These are phyloP conservation scores for Therioaphis trifolii DNA, from an alignment of 2,888 invertebrate genomes.

Conservation along the genomic window DNA sequence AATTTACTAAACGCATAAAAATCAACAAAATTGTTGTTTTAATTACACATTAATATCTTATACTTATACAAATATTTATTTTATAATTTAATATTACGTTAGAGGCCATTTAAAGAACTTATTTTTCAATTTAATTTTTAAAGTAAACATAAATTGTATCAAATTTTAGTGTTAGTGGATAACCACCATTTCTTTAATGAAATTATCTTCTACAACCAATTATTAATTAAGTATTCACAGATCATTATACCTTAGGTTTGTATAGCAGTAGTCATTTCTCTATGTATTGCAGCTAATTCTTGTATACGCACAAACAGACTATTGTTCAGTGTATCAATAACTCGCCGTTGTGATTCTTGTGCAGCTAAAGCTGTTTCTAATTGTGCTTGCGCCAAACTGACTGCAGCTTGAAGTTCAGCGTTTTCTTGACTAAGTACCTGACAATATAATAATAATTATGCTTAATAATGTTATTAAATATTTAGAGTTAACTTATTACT, in stretches of 20 bases:
- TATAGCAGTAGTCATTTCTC: constrained; percentile 84
- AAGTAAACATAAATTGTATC: background rate
- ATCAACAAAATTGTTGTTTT: too few relatives aligned
- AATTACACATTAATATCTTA: too few relatives aligned
- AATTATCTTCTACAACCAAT: background rate
- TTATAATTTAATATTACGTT: too few relatives aligned
- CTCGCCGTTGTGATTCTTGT: constrained; percentile 84
- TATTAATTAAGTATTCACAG: constrained; percentile 6
- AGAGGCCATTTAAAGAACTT: too few relatives aligned
- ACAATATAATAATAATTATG: constrained; percentile 50
- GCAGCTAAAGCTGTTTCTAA: constrained; percentile 82
- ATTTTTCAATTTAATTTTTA: background rate
- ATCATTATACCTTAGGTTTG: constrained; percentile 74
- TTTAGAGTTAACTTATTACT: constrained; percentile 64
- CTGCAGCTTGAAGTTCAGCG: constrained; percentile 75
- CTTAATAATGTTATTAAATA: background rate
- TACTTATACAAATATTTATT: too few relatives aligned
- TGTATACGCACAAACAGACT: constrained; percentile 85
- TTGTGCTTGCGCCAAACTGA: constrained; percentile 82
- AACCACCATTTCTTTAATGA: too few relatives aligned
- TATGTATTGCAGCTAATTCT: constrained; percentile 83
- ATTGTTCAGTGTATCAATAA: constrained; percentile 83
- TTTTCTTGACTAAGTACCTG: constrained; percentile 76
- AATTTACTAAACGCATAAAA: too few relatives aligned
- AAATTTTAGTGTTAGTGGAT: too few relatives aligned